These are phyloP conservation scores for Dendrolimus pini DNA, from an alignment of 2,888 invertebrate genomes.

Conservation along the genomic window DNA sequence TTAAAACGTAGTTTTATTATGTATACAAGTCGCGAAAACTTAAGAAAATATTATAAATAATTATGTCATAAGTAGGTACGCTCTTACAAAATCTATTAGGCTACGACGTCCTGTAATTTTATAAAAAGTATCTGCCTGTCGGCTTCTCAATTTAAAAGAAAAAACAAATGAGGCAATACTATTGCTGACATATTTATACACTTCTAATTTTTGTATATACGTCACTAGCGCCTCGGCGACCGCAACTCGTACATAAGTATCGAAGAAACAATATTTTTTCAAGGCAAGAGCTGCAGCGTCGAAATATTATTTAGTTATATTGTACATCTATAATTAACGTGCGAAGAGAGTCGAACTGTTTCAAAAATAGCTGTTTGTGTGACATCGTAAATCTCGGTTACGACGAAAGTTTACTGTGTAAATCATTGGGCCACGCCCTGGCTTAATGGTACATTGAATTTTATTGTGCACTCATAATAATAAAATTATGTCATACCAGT, in stretches of 20 bases:
- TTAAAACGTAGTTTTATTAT: too few relatives aligned
- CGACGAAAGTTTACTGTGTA: conserved; percentile 56
- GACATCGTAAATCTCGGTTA: conserved; percentile 67
- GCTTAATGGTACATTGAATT: conserved; percentile 60
- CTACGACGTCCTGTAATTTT: too few relatives aligned
- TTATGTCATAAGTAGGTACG: too few relatives aligned
- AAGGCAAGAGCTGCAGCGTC: conserved; percentile 43
- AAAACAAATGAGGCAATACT: too few relatives aligned
- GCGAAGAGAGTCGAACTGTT: conserved; percentile 60
- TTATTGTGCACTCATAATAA: conserved; percentile 54
- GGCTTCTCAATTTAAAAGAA: too few relatives aligned
- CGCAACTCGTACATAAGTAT: background rate
- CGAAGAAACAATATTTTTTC: conserved; percentile 36
- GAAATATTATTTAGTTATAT: conserved; percentile 60
- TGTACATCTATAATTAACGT: conserved; percentile 67
- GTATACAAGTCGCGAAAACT: too few relatives aligned
- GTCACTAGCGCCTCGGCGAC: too few relatives aligned
- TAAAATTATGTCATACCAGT: conserved; percentile 52
- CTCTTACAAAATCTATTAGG: too few relatives aligned
- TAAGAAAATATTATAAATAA: too few relatives aligned
- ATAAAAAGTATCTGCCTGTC: too few relatives aligned
- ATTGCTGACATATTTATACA: too few relatives aligned
- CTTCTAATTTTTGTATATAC: too few relatives aligned
- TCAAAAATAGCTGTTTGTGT: conserved; percentile 62
- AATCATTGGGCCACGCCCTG: conserved; percentile 49